Conservation (phyloP, 2,888 invertebrate species). For the Prionchulus punctatus region DNA sequence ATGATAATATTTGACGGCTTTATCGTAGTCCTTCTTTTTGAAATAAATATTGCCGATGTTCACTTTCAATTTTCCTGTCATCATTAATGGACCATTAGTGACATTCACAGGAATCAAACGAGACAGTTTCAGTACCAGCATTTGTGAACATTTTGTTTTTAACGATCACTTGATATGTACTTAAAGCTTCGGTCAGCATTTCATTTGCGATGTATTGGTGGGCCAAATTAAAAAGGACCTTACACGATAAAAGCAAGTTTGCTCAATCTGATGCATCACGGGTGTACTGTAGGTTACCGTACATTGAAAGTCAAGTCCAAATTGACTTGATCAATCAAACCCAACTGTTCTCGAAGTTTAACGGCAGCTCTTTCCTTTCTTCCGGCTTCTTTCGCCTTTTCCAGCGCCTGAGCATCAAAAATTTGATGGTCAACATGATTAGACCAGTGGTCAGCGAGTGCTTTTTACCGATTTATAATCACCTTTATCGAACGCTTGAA, state of each 20-base stretch:
- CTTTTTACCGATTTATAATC: slow-evolving; percentile 42
- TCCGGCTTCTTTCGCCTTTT: slow-evolving; percentile 90
- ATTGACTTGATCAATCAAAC: slow-evolving; percentile 73
- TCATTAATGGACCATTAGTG: too few relatives aligned
- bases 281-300: slow-evolving; percentile 19
- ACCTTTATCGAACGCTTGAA: slow-evolving; percentile 49
- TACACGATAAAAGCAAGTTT: background rate
- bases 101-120: too few relatives aligned
- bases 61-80: slow-evolving; percentile 60
- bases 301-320: slow-evolving; percentile 87
- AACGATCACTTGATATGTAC: slow-evolving; percentile 82
- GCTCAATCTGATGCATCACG: background rate
- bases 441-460: background rate
- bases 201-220: slow-evolving; percentile 84
- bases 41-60: slow-evolving; percentile 98
- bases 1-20: slow-evolving; percentile 89
- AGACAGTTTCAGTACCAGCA: slow-evolving; percentile 42
- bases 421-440: background rate
- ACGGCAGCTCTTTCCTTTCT: slow-evolving; percentile 75
- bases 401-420: slow-evolving; percentile 45
- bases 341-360: slow-evolving; percentile 68
- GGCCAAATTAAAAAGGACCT: slow-evolving; percentile 88
- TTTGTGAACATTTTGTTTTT: slow-evolving; percentile 77
- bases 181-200: slow-evolving; percentile 84
- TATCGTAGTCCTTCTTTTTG: slow-evolving; percentile 71